phyloP scores from a whole-genome alignment of 2,797 vertebrate species.

The Iguana delicatissima region DNA sequence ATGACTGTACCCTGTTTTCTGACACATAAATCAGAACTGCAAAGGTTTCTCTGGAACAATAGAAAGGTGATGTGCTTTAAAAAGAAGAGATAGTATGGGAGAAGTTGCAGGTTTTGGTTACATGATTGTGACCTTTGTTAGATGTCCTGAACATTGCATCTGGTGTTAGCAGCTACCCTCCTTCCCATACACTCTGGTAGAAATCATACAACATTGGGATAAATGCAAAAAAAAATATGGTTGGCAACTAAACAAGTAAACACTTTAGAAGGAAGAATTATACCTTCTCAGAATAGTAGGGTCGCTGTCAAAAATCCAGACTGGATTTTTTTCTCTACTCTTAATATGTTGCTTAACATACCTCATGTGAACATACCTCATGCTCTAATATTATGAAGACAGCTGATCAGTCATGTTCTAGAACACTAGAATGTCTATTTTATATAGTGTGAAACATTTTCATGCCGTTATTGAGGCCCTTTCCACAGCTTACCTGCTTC shows the following conservation, averaged over 20 bases:
- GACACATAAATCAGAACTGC: constrained; percentile 53
- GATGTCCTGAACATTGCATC: not conserved
- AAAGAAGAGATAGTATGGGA: constrained; percentile 14
- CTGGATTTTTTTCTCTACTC: too few relatives aligned
- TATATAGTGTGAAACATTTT: not conserved
- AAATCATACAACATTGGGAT: not conserved
- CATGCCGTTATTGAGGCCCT: not conserved
- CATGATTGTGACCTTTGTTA: constrained; percentile 3
- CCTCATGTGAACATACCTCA: not conserved
- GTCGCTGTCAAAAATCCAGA: not conserved
- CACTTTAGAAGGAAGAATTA: not conserved
- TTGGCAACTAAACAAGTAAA: too few relatives aligned
- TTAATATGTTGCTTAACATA: not conserved
- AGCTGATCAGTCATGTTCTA: not conserved
- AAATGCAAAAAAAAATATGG: not conserved
- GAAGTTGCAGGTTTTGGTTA: constrained; percentile 30
- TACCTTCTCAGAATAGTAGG: not conserved
- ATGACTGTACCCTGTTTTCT: constrained; percentile 20
- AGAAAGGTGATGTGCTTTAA: constrained; percentile 39
- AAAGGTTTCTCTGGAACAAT: constrained; percentile 29
- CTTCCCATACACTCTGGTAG: not conserved
- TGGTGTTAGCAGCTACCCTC: not conserved
- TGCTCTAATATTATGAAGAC: not conserved
- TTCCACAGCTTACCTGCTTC: too few relatives aligned
- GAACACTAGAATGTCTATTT: not conserved